These are phyloP conservation scores for Holcopasites calliopsidis DNA, from an alignment of 1,140 invertebrate genomes.

Conservation along the genomic window DNA sequence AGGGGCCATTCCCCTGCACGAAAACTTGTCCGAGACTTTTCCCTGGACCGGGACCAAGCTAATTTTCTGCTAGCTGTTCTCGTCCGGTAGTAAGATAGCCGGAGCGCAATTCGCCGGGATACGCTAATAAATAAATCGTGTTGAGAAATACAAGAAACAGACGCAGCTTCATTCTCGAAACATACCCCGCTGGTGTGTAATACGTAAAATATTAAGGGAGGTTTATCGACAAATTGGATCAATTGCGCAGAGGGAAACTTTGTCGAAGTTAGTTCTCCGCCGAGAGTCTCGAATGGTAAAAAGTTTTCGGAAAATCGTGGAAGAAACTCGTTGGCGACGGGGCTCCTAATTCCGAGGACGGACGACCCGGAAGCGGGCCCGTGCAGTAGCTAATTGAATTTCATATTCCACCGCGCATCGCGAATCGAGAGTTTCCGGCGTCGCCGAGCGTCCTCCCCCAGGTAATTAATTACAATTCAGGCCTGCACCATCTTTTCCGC, in stretches of 20 bases:
- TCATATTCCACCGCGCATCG: conserved; percentile 45
- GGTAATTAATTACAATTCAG: conserved; percentile 57
- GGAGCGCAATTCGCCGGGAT: background rate
- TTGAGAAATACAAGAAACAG: background rate
- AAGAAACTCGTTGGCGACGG: background rate
- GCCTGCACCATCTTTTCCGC: conserved; percentile 7
- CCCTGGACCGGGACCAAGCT: background rate
- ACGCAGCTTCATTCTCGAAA: background rate
- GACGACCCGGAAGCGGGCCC: conserved; percentile 11
- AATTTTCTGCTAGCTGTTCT: conserved; percentile 33
- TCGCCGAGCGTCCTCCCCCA: background rate
- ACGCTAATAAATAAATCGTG: background rate
- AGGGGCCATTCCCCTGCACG: no score
- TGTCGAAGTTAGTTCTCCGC: background rate
- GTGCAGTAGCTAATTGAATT: conserved; percentile 49
- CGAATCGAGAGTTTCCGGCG: conserved; percentile 38
- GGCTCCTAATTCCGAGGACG: conserved; percentile 16
- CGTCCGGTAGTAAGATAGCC: background rate
- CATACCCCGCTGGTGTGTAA: background rate
- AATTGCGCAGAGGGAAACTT: background rate
- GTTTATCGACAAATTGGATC: background rate
- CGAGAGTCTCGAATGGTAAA: background rate
- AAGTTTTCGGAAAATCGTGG: conserved; percentile 25
- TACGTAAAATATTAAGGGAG: background rate
- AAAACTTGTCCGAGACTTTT: background rate